These are phyloP conservation scores for Setophaga petechia DNA, from an alignment of 2,113 vertebrate species.

Conservation along the genomic window DNA sequence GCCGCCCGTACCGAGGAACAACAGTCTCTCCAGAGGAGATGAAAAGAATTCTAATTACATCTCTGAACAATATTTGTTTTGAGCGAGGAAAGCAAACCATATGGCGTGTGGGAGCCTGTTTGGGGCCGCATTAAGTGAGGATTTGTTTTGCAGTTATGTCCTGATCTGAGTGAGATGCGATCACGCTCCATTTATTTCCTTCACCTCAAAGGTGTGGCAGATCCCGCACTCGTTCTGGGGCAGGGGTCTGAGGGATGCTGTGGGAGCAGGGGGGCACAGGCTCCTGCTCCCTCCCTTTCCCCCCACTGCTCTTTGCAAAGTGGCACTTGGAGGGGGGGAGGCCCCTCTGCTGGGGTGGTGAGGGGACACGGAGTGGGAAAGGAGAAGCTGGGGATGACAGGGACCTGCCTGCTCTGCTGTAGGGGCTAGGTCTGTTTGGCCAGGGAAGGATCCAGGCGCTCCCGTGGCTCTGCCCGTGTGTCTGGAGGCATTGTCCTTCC, in stretches of 20 bases:
- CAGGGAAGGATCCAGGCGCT: neutral
- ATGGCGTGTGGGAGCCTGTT: slow-evolving; percentile 25
- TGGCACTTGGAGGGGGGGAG: fast-evolving
- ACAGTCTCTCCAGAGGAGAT: slow-evolving; percentile 56
- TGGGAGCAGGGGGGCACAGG: fast-evolving
- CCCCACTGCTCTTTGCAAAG: neutral
- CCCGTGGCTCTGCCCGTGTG: fast-evolving
- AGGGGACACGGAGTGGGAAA: neutral
- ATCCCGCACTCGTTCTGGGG: fast-evolving
- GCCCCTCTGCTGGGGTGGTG: neutral
- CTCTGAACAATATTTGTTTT: slow-evolving; percentile 67
- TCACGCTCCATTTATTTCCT: neutral
- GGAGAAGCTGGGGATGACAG: neutral
- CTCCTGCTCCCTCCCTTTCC: neutral
- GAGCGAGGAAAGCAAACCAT: slow-evolving; percentile 48
- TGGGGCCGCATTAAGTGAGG: neutral
- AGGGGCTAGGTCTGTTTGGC: neutral
- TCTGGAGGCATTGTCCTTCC: fast-evolving
- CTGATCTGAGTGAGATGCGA: neutral
- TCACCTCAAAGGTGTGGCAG: fast-evolving
- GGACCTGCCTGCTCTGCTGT: fast-evolving
- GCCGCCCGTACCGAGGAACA: neutral
- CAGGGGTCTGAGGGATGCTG: fast-evolving
- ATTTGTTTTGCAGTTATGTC: slow-evolving; percentile 7
- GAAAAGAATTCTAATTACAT: slow-evolving; percentile 65